Percentiles rank a stretch among this genome's conserved stretches.
Conservation (phyloP, 1,140 invertebrate species). For the Aphaenogaster rudis region DNA sequence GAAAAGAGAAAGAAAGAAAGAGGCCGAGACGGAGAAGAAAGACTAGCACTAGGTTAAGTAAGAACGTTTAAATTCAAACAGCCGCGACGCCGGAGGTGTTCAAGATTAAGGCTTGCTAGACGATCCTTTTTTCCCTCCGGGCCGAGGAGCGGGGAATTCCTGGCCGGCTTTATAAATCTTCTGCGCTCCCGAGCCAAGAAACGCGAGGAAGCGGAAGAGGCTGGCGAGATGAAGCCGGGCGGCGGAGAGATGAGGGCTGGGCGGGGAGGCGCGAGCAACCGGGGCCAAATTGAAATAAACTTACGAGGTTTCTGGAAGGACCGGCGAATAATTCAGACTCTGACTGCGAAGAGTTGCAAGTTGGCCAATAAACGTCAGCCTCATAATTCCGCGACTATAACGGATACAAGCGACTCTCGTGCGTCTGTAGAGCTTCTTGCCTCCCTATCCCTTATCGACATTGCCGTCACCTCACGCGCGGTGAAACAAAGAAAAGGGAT, state of each 20-base stretch:
- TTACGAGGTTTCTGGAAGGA: conserved; percentile 76
- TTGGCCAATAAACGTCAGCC: conserved; percentile 80
- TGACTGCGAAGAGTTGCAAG: conserved; percentile 78
- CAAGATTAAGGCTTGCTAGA: conserved; percentile 70
- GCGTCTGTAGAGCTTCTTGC: conserved; percentile 3
- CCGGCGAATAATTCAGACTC: conserved; percentile 78
- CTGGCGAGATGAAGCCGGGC: conserved; percentile 39
- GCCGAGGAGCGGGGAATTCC: conserved; percentile 55
- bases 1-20: neutral
- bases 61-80: conserved; percentile 71
- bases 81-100: conserved; percentile 54
- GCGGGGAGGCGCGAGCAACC: neutral
- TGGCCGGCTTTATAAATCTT: conserved; percentile 69
- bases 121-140: conserved; percentile 29
- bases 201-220: conserved; percentile 55
- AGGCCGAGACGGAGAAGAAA: neutral
- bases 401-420: conserved; percentile 73
- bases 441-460: neutral
- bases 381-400: conserved; percentile 77
- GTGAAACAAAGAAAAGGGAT: neutral
- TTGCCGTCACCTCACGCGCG: neutral
- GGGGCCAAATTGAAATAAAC: conserved; percentile 81
- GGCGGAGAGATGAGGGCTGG: conserved; percentile 3
- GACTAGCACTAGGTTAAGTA: conserved; percentile 27
- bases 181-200: conserved; percentile 29